Evolutionary conservation across 2,113 vertebrate species (phyloP), one percentile per base, ranked within the genome.

Genomic region (Hyaena hyaena): DNA sequence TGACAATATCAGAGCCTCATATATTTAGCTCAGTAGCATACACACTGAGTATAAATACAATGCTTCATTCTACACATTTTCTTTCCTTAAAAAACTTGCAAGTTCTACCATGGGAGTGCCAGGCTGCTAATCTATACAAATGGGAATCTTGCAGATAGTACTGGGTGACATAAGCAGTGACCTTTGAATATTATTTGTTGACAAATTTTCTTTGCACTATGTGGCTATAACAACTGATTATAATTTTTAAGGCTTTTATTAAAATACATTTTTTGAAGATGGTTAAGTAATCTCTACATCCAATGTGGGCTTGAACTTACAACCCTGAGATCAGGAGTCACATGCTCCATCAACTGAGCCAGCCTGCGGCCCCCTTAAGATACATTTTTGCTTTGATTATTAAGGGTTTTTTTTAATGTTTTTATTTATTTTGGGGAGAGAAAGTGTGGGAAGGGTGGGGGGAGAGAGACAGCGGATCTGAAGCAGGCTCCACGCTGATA

Each of bases 211-310:
- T 84, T 65, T 74, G 50, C 33, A 23, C 24, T 90, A 53, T 33
- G 17, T 45, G 58, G 79, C 80, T 79, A 58, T 26, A 76, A 79
- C 24, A 95, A 71, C 28, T 31, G 35, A 74, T 55, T 87, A 43
- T 35, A 33, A 48, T 61, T 53, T 80, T 68, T 87, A 80, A 96
- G 21, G 48, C 23, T 90, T 91, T 91, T 89, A 92, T 79, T 79
- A 79, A 79, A 79, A 79, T 7, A 31, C 15, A 16, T 76, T 76
- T 28, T 76, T 16, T 61, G 58, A 61, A 61, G 58, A 24, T 61
- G 58, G 23, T 77, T 48, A 48, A 77, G 43, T 10, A 45, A 76
- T 48, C 73, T 76, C 14, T 45, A 76, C 43, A 76, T 11, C 73
- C 43, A 76, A 1, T 31, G 43, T 76, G 26, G 7, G 14, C 74